phyloP scores from a whole-genome alignment of 1,140 invertebrate genomes.

The Zaprionus ornatus region DNA sequence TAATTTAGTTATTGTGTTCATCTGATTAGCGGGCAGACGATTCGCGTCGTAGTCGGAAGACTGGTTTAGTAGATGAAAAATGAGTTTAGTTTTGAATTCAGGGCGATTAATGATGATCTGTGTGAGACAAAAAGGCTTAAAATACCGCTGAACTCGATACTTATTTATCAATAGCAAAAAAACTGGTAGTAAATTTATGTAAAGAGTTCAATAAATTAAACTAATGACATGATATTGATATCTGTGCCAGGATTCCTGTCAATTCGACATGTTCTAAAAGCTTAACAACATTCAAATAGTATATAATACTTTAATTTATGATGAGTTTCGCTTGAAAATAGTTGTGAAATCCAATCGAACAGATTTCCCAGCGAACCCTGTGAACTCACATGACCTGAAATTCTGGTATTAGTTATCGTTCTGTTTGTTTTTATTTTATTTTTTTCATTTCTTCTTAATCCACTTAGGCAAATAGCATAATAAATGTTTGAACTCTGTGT shows the following conservation, averaged over 20 bases:
- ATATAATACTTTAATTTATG: background rate
- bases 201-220: background rate
- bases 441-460: background rate
- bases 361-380: background rate
- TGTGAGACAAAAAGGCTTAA: background rate
- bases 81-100: background rate
- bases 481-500: background rate
- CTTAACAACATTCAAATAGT: background rate
- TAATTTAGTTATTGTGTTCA: slow-evolving; percentile 61
- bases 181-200: background rate
- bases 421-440: background rate
- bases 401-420: background rate
- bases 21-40: slow-evolving; percentile 44
- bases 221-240: background rate
- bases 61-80: background rate
- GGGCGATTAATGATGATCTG: background rate
- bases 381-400: background rate
- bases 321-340: background rate
- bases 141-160: background rate
- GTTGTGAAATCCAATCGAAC: background rate
- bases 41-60: slow-evolving; percentile 1
- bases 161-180: background rate
- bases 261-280: background rate
- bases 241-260: background rate
- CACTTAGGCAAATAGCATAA: background rate